Percentiles rank a stretch among this genome's conserved stretches.
Conservation (phyloP, 2,797 vertebrate species). For the Clarias laeviceps region DNA sequence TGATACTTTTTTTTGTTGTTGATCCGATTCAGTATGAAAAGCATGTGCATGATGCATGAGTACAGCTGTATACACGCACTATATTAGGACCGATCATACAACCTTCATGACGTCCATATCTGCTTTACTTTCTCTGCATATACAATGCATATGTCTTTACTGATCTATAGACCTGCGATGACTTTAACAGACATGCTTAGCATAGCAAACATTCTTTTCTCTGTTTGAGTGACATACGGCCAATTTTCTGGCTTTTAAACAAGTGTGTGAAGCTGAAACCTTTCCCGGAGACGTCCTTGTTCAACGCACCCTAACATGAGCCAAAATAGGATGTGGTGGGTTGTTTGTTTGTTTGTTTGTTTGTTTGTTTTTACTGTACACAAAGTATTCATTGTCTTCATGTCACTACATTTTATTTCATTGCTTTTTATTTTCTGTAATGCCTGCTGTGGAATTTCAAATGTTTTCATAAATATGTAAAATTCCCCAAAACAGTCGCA, state of each 20-base stretch:
- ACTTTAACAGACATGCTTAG: neutral
- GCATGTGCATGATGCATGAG: constrained; percentile 11
- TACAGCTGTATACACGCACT: constrained; percentile 6
- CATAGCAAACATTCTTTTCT: neutral
- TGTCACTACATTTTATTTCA: neutral
- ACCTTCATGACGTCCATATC: neutral
- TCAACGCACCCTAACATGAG: neutral
- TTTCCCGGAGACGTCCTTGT: neutral
- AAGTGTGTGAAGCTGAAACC: neutral
- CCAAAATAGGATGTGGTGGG: neutral
- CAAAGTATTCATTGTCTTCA: no score
- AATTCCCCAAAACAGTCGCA: neutral
- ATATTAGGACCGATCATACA: neutral
- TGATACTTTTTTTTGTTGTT: neutral
- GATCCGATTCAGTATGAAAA: neutral
- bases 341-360: neutral
- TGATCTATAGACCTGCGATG: neutral
- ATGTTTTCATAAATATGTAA: neutral
- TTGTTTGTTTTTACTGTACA: neutral
- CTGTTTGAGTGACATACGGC: neutral
- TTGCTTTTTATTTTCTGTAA: neutral
- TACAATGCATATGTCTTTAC: neutral
- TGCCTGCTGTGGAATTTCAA: neutral
- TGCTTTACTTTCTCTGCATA: neutral
- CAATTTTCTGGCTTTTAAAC: constrained; percentile 12